Conservation (phyloP, 92 coral and sea anemone species). For the Galaxea fascicularis region DNA sequence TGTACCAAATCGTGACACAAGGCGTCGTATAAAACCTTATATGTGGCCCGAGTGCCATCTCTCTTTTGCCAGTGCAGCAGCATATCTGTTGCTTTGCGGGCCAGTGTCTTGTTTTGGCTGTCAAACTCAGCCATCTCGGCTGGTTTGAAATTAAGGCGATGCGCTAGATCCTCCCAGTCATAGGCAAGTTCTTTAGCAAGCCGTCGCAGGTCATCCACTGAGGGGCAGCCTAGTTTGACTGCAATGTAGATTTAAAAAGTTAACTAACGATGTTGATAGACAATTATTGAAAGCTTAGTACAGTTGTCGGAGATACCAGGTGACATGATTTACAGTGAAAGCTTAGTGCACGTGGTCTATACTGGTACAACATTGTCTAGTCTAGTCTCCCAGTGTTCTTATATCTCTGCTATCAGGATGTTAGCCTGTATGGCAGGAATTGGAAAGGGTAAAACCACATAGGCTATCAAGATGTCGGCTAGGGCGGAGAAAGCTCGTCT, state of each 20-base stretch:
- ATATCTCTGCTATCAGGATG: too few relatives aligned
- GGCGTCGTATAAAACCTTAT: conserved; percentile 6
- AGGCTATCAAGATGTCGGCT: too few relatives aligned
- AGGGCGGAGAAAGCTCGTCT: too few relatives aligned
- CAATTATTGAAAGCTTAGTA: too few relatives aligned
- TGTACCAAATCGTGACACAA: background rate
- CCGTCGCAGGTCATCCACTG: background rate
- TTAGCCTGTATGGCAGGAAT: too few relatives aligned
- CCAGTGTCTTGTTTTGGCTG: background rate
- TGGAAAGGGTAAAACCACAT: too few relatives aligned
- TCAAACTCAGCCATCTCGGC: background rate
- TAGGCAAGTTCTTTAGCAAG: background rate
- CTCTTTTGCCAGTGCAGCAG: background rate
- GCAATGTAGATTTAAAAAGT: background rate
- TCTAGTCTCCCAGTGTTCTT: too few relatives aligned
- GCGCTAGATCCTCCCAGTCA: background rate
- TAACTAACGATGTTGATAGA: too few relatives aligned
- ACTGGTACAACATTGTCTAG: too few relatives aligned
- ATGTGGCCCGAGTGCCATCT: background rate
- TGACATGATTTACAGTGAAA: too few relatives aligned
- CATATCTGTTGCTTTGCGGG: background rate
- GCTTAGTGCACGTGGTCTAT: too few relatives aligned
- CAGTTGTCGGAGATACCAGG: too few relatives aligned
- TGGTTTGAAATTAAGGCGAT: background rate
- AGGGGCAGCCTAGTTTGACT: conserved; percentile 11